Percentiles rank a stretch among this genome's conserved stretches.
Evolutionary conservation across 2,113 vertebrate species (phyloP).

Genomic region (Sphaerodactylus townsendi): DNA sequence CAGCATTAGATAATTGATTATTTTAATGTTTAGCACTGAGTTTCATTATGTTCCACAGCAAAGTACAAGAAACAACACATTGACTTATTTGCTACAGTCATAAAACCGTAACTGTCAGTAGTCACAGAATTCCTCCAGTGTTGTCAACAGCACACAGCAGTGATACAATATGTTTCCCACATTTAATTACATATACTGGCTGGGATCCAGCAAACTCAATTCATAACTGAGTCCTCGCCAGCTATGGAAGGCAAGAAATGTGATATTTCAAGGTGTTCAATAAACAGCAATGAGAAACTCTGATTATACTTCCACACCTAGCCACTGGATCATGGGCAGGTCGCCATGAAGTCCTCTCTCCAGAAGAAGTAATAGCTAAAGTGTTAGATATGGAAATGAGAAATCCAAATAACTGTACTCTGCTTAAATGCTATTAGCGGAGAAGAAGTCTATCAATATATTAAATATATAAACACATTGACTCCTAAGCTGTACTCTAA

Average conservation of each 20-base stretch:
- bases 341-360: neutral
- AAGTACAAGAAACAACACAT: neutral
- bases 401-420: too few species aligned
- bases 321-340: neutral
- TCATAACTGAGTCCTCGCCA: neutral
- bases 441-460: too few species aligned
- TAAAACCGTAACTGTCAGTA: neutral
- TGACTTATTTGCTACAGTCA: slow-evolving; percentile 22
- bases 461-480: neutral
- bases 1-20: slow-evolving; percentile 9
- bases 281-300: neutral
- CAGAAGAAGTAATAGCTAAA: neutral
- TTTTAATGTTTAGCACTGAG: neutral
- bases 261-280: neutral
- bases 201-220: neutral
- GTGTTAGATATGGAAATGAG: too few species aligned
- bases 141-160: neutral
- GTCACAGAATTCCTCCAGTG: neutral
- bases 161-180: neutral
- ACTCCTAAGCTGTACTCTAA: neutral
- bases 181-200: neutral
- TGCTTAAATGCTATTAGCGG: too few species aligned
- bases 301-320: neutral
- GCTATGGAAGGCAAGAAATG: neutral
- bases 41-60: neutral